Conservation (phyloP, 2,888 invertebrate genomes). For the Dexiosoma caninum region DNA sequence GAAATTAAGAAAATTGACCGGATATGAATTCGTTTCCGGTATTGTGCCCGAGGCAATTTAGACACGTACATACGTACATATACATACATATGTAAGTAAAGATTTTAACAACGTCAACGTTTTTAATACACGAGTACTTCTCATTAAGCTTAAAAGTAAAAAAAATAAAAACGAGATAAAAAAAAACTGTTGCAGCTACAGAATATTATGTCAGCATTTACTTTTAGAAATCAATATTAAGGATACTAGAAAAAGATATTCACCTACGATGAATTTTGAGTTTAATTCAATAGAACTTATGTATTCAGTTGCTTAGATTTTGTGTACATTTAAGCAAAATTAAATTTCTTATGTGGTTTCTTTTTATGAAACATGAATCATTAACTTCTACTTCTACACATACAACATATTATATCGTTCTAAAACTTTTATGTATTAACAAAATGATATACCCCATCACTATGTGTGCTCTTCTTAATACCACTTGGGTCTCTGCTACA, state of each 20-base stretch:
- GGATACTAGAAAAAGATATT: background rate
- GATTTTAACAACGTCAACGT: background rate
- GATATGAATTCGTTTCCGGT: constrained; percentile 59
- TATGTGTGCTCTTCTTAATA: constrained; percentile 6
- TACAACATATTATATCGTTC: no score
- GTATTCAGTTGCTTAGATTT: background rate
- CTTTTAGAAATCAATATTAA: background rate
- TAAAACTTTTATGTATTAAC: no score
- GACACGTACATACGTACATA: no score
- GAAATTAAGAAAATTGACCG: constrained; percentile 56
- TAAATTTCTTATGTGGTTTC: no score
- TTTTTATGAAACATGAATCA: no score
- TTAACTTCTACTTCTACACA: no score
- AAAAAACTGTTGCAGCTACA: constrained; percentile 6
- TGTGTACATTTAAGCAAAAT: background rate
- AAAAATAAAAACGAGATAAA: background rate
- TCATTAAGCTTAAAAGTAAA: background rate
- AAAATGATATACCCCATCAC: background rate
- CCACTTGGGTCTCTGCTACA: constrained; percentile 19
- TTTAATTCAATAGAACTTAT: background rate
- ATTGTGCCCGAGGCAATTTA: constrained; percentile 4
- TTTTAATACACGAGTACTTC: constrained; percentile 14
- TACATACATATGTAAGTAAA: background rate
- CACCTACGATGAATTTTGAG: background rate
- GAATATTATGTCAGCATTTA: constrained; percentile 10